Evolutionary conservation across 2,888 invertebrate genomes (phyloP).

Genomic region (Pandemis corylana): DNA sequence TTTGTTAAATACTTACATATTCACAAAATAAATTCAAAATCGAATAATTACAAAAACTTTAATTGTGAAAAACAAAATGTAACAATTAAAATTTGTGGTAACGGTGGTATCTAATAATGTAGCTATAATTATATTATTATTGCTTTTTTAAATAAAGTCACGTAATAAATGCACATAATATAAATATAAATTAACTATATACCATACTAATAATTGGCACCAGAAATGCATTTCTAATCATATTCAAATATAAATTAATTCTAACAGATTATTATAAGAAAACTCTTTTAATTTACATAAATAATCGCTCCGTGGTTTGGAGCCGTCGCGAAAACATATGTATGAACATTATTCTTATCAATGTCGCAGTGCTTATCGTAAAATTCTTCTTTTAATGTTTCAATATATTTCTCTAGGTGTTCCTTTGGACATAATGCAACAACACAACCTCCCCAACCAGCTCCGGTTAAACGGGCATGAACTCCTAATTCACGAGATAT

Average conservation of each 20-base stretch:
- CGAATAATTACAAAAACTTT: too few species aligned
- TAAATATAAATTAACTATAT: neutral
- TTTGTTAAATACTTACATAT: too few species aligned
- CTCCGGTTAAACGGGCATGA: conserved; percentile 98
- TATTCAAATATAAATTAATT: conserved; percentile 4
- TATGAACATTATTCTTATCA: conserved; percentile 80
- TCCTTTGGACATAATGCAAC: conserved; percentile 92
- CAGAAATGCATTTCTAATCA: conserved; percentile 33
- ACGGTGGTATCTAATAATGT: neutral
- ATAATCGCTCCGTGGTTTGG: conserved; percentile 88
- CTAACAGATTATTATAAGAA: conserved; percentile 8
- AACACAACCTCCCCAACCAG: conserved; percentile 99
- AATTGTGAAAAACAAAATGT: too few species aligned
- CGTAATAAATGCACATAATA: neutral
- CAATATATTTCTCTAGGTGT: conserved; percentile 88
- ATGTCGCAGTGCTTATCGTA: conserved; percentile 85
- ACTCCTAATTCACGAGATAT: conserved; percentile 88
- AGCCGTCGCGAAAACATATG: conserved; percentile 90
- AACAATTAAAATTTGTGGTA: neutral
- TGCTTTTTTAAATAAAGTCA: neutral
- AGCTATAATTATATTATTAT: too few species aligned
- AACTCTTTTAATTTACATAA: conserved; percentile 58
- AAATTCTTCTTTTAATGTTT: conserved; percentile 88
- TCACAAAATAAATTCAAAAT: too few species aligned
- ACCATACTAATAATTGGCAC: conserved; percentile 38